Evolutionary conservation across 2,888 invertebrate species (phyloP), one percentile per base, ranked within the genome.

Genomic region (Drosophila picticornis): DNA sequence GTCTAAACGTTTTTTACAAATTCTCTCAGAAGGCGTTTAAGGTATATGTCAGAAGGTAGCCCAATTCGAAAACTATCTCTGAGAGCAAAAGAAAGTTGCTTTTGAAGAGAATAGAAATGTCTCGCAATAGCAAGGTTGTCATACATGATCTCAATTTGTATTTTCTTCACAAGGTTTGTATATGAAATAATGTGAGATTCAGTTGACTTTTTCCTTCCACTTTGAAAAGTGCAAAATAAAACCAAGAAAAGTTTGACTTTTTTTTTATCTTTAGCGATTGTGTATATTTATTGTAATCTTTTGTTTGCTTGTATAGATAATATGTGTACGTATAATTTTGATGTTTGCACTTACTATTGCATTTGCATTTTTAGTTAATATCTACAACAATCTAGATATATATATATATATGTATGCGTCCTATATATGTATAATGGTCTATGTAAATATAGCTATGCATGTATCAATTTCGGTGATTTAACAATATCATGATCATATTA

Each of bases 371-470:
- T 74, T 31, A 31, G 36, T 78, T 84, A 84, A 73, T 82, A 84
- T 84, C 87, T 87, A 86, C 80, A 86, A 69, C 52, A 69, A 67
- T 68, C 25, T 58, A 73, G 62, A 62, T 68, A 61, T 43, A 58
- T 59, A 53, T 68, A 16, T 40, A 52, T 48, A 48, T 55, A 27
- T 58, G 19, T 50, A 43, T 38, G 43, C 11, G n/a, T 40, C n/a
- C 40, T 43, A 43, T 43, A n/a, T 43, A 40, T 61, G 51, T 62
- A 36, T 61, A 38, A 46, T 36, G 34, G 38, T 56, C 27, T 63
- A 60, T 66, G 27, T 56, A 64, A 67, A 46, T 57, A 50, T 53
- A 36, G 58, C 29, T 64, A 56, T 61, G 43, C 51, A 43, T 71
- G 64, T 68, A 77, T 63, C 61, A 67, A 67, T 79, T 62, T 68